A percentile compares a stretch with the other conserved stretches of the same genome.
Conservation (phyloP, 2,888 invertebrate genomes). For the Itoplectis maculator region DNA sequence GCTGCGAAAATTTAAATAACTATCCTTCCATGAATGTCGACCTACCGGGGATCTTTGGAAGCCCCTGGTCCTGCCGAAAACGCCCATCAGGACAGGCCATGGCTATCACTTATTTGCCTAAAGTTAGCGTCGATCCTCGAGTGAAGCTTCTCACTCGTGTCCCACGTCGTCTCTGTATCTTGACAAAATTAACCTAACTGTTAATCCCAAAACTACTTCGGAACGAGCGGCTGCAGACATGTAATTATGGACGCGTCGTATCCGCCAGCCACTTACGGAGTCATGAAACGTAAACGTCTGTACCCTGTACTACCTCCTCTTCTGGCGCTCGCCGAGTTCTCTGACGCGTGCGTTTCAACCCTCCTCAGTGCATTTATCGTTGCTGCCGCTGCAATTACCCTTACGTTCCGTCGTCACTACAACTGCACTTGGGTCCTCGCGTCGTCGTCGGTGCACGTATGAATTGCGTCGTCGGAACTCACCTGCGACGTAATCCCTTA, state of each 20-base stretch:
- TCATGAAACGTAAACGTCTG: constrained; percentile 53
- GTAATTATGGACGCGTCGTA: constrained; percentile 50
- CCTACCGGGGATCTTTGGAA: no score
- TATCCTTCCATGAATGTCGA: no score
- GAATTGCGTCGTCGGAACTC: no score
- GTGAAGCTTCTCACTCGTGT: neutral
- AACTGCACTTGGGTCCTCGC: neutral
- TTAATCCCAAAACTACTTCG: constrained; percentile 30
- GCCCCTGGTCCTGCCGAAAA: no score
- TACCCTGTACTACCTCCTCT: constrained; percentile 23
- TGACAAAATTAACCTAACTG: neutral
- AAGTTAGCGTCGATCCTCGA: neutral
- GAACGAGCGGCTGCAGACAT: constrained; percentile 14
- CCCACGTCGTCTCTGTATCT: neutral
- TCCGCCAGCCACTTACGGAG: constrained; percentile 42
- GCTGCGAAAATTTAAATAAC: no score
- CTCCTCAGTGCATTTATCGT: constrained; percentile 23
- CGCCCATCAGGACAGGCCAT: neutral
- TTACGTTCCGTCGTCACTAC: neutral
- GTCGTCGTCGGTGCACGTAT: no score
- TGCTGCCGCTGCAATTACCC: constrained; percentile 24
- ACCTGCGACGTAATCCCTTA: neutral
- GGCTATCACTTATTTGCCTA: neutral
- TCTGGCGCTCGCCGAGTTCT: neutral
- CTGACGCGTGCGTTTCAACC: constrained; percentile 17